These are phyloP conservation scores for Danionella dracula DNA, from an alignment of 2,797 vertebrate genomes.

Conservation along the genomic window DNA sequence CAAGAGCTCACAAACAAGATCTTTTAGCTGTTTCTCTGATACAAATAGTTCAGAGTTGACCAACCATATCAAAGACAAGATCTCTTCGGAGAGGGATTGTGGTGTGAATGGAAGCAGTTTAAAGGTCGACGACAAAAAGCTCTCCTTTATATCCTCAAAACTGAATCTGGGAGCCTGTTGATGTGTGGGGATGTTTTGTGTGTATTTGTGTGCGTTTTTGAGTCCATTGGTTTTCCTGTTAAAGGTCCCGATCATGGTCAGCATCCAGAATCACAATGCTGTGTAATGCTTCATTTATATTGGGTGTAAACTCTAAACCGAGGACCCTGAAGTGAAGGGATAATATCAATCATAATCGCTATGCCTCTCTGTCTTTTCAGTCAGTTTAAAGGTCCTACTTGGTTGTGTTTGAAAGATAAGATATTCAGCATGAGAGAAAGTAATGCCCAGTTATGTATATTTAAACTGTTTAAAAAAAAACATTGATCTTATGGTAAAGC, in stretches of 20 bases:
- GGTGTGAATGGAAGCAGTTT: conserved; percentile 34
- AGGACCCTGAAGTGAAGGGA: conserved; percentile 37
- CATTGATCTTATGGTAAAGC: too few relatives aligned
- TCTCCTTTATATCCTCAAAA: conserved; percentile 28
- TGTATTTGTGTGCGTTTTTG: neutral
- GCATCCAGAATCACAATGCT: conserved; percentile 11
- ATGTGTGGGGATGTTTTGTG: neutral
- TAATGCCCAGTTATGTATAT: too few relatives aligned
- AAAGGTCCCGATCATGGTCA: conserved; percentile 3
- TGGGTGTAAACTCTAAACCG: conserved; percentile 36
- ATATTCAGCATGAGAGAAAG: neutral
- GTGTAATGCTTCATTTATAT: conserved; percentile 34
- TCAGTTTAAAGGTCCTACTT: conserved; percentile 3
- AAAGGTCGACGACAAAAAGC: conserved; percentile 51
- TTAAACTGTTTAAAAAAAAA: too few relatives aligned
- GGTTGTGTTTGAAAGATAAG: neutral
- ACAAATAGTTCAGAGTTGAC: conserved; percentile 19
- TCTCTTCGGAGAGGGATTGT: neutral
- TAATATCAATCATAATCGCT: conserved; percentile 44
- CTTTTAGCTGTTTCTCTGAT: neutral
- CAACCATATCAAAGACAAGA: neutral
- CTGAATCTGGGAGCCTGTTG: neutral
- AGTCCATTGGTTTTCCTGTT: neutral
- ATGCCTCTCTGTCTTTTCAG: conserved; percentile 31
- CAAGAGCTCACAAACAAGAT: conserved; percentile 15